Conservation (phyloP, 2,888 invertebrate genomes). For the Drosophila sordidapex region DNA sequence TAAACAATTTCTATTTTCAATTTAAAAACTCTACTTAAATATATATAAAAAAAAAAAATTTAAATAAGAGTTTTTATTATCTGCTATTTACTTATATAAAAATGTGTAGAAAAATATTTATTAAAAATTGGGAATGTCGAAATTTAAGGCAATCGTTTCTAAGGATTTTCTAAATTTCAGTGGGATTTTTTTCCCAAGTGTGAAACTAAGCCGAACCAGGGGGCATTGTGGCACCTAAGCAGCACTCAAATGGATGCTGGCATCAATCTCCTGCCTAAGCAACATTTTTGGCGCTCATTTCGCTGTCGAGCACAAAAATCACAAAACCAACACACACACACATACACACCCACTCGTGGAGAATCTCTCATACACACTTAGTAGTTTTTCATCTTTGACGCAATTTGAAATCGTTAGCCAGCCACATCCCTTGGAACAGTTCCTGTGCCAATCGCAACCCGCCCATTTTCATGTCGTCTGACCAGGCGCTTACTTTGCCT, state of each 20-base stretch:
- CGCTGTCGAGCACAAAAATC: constrained; percentile 63
- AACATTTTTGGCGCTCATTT: constrained; percentile 73
- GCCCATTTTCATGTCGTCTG: constrained; percentile 38
- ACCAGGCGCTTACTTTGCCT: constrained; percentile 27
- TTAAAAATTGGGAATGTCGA: too few relatives aligned
- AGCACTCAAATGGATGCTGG: constrained; percentile 61
- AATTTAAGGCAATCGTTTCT: background rate
- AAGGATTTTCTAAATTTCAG: background rate
- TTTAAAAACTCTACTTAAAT: background rate
- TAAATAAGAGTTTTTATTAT: too few relatives aligned
- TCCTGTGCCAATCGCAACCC: constrained; percentile 28
- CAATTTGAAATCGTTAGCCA: constrained; percentile 71
- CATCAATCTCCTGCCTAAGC: constrained; percentile 72
- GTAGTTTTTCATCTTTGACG: constrained; percentile 69
- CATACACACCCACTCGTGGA: constrained; percentile 6
- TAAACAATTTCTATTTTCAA: background rate
- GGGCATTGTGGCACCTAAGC: constrained; percentile 45
- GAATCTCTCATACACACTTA: constrained; percentile 13
- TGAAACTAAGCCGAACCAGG: constrained; percentile 10
- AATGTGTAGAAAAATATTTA: too few relatives aligned
- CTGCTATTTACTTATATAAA: background rate
- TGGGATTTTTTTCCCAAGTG: background rate
- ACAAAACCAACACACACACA: constrained; percentile 36
- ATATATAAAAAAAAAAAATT: background rate
- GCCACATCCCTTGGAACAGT: constrained; percentile 38